phyloP scores from a whole-genome alignment of 64 coral and sea anemone genomes.

The Astreopora myriophthalma region DNA sequence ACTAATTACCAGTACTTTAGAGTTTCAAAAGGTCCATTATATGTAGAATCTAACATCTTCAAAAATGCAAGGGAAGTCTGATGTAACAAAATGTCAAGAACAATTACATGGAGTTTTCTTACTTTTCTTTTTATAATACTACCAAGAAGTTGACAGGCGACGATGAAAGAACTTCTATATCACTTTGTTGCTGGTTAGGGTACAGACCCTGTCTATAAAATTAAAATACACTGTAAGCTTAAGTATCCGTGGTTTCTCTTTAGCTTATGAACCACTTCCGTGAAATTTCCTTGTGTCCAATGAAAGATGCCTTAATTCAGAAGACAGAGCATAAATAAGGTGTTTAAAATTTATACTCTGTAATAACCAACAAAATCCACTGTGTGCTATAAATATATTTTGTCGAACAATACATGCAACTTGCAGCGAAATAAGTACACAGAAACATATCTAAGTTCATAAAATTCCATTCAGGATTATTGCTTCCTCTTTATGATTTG shows the following conservation, averaged over 20 bases:
- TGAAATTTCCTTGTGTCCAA: neutral
- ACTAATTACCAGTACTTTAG: too few relatives aligned
- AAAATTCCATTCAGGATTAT: neutral
- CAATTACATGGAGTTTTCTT: too few relatives aligned
- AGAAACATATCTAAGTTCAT: neutral
- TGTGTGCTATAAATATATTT: neutral
- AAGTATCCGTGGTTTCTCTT: too few relatives aligned
- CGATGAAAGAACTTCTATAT: neutral
- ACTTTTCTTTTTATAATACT: too few relatives aligned
- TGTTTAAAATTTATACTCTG: neutral
- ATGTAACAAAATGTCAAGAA: too few relatives aligned
- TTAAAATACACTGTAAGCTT: neutral
- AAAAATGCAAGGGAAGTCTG: too few relatives aligned
- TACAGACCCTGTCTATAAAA: neutral
- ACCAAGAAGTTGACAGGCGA: neutral
- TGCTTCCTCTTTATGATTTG: neutral
- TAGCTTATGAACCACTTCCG: too few relatives aligned
- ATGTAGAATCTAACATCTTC: too few relatives aligned
- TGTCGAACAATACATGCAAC: neutral
- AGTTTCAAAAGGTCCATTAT: neutral
- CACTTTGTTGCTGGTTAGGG: neutral
- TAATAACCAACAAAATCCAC: neutral
- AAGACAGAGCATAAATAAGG: neutral
- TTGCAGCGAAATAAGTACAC: neutral
- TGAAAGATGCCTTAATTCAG: neutral